Conservation (phyloP, 2,797 vertebrate genomes). For the Sternotherus odoratus region DNA sequence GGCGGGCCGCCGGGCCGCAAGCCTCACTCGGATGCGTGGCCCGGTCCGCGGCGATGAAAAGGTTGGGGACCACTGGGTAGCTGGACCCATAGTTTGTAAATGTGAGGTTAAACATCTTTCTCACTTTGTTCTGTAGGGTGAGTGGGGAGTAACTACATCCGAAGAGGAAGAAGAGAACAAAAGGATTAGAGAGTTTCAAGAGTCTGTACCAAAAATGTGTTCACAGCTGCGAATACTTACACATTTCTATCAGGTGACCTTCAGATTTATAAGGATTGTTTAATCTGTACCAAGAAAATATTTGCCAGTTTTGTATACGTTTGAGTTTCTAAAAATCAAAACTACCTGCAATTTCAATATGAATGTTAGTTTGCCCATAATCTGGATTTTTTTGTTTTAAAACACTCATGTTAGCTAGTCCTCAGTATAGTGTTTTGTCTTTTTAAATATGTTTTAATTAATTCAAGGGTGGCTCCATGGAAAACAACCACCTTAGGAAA, state of each 20-base stretch:
- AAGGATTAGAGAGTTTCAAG: slow-evolving; percentile 91
- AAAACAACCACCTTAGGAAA: not conserved
- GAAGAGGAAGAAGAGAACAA: slow-evolving; percentile 91
- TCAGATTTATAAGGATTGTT: not conserved
- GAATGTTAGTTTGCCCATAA: not conserved
- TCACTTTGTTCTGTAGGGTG: slow-evolving; percentile 81
- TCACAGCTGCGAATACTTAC: slow-evolving; percentile 94
- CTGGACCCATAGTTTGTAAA: not conserved
- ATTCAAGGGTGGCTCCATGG: not conserved
- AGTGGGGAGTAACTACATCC: slow-evolving; percentile 93
- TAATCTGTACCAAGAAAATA: not conserved
- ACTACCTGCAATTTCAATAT: not conserved
- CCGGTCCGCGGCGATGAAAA: too few species aligned
- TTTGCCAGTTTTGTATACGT: fast-evolving
- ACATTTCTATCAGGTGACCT: slow-evolving; percentile 94
- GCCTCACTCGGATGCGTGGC: too few species aligned
- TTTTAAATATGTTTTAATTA: not conserved
- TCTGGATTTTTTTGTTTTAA: not conserved
- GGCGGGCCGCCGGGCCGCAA: too few species aligned
- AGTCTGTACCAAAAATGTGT: slow-evolving; percentile 95
- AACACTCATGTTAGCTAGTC: not conserved
- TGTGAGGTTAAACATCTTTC: not conserved
- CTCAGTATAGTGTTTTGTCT: not conserved
- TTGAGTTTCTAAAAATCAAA: not conserved
- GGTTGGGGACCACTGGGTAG: too few species aligned